Evolutionary conservation across 2,888 invertebrate species (phyloP).

Genomic region (Eupithecia pulchellata): DNA sequence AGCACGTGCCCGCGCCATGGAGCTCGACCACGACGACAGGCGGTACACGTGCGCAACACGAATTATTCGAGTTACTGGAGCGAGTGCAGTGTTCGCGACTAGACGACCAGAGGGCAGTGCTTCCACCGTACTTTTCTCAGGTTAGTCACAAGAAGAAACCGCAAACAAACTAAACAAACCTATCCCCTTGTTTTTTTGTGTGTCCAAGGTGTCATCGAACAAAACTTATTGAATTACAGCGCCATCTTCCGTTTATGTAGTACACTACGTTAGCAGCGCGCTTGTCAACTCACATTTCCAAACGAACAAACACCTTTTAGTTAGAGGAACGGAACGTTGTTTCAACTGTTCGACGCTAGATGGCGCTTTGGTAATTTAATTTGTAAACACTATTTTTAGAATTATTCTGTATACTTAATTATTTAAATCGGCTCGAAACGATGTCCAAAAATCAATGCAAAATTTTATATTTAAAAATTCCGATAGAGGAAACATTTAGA

Average conservation of each 20-base stretch:
- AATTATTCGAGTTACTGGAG: slow-evolving; percentile 97
- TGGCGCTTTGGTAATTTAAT: slow-evolving; percentile 5
- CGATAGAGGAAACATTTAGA: no score
- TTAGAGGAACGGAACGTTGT: slow-evolving; percentile 2
- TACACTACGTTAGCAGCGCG: not conserved
- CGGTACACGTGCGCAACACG: slow-evolving; percentile 87
- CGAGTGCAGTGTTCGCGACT: slow-evolving; percentile 96
- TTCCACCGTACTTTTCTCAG: slow-evolving; percentile 96
- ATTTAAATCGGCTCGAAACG: not conserved
- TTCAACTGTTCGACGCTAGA: slow-evolving; percentile 1
- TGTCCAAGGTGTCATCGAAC: not conserved
- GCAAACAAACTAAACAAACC: not conserved
- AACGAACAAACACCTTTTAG: not conserved
- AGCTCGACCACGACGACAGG: slow-evolving; percentile 81
- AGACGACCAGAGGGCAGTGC: slow-evolving; percentile 98
- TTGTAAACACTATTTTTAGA: no score
- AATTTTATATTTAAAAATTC: no score
- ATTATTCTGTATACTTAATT: no score
- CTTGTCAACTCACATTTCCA: not conserved
- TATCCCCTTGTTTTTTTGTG: not conserved
- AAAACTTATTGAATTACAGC: slow-evolving; percentile 4
- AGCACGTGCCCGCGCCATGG: slow-evolving; percentile 87
- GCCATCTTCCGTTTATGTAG: slow-evolving; percentile 27
- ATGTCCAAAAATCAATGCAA: no score
- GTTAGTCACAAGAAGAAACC: slow-evolving; percentile 74